Conservation (phyloP, 1,140 invertebrate genomes). For the Ceratitis capitata region DNA sequence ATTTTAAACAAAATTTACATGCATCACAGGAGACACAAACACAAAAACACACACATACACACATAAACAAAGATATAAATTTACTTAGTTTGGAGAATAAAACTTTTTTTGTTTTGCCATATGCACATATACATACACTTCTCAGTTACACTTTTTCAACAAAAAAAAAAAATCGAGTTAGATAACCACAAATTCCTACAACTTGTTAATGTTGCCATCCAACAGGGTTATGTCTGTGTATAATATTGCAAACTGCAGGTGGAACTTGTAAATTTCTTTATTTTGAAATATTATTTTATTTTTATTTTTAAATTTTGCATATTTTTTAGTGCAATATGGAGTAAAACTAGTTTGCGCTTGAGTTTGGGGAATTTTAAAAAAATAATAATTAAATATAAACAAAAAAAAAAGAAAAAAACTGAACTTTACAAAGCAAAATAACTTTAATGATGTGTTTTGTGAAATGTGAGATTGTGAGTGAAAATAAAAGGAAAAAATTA, state of each 20-base stretch:
- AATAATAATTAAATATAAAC: no score
- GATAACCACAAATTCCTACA: not conserved
- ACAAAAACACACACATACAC: no score
- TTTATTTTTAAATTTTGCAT: not conserved
- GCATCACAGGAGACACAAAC: constrained; percentile 9
- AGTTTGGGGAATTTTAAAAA: not conserved
- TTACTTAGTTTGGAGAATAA: not conserved
- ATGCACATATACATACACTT: no score
- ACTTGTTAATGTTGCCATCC: no score
- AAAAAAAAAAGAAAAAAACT: no score
- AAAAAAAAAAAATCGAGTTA: no score
- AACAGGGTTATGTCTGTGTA: not conserved
- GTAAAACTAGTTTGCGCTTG: not conserved
- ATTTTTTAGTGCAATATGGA: no score
- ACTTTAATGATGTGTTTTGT: not conserved
- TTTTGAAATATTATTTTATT: not conserved
- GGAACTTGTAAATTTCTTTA: not conserved
- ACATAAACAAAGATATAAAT: no score
- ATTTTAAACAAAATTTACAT: not conserved
- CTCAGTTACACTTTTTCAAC: not conserved
- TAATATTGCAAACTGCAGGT: not conserved
- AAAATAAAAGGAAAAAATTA: not conserved
- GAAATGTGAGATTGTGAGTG: not conserved
- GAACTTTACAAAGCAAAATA: not conserved
- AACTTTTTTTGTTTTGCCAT: not conserved